phyloP scores from a whole-genome alignment of 2,113 vertebrate genomes.

The Pelodiscus sinensis region DNA sequence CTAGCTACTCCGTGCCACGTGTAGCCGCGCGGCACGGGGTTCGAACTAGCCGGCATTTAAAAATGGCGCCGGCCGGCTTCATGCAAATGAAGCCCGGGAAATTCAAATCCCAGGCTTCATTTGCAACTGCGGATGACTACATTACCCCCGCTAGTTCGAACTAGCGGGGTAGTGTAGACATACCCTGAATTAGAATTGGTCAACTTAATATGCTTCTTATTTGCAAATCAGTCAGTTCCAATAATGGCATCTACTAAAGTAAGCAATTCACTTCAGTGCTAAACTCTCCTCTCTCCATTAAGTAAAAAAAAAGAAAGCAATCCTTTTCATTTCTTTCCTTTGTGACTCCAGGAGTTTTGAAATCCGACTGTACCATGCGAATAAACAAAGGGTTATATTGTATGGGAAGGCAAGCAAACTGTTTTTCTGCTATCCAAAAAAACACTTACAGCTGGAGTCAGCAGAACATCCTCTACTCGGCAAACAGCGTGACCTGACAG shows the following conservation, averaged over 20 bases:
- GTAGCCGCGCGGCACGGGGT: no score
- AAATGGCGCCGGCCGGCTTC: no score
- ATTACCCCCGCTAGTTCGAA: no score
- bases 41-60: no score
- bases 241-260: slow-evolving; percentile 44
- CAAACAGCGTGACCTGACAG: slow-evolving; percentile 67
- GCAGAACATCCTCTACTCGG: slow-evolving; percentile 71
- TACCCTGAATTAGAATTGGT: not conserved
- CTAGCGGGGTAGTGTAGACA: no score
- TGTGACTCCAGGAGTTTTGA: slow-evolving; percentile 59
- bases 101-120: no score
- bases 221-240: slow-evolving; percentile 18
- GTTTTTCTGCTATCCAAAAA: slow-evolving; percentile 70
- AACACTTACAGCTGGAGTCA: slow-evolving; percentile 69
- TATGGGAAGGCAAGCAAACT: slow-evolving; percentile 66
- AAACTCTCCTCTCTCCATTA: slow-evolving; percentile 15
- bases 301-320: not conserved
- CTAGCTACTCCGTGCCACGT: no score
- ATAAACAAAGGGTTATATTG: slow-evolving; percentile 77
- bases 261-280: slow-evolving; percentile 5
- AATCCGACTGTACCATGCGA: slow-evolving; percentile 45
- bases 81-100: no score
- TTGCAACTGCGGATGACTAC: no score
- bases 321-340: slow-evolving; percentile 64
- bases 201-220: not conserved